Evolutionary conservation across 2,113 vertebrate species (phyloP).

Genomic region (Lepus timidus): DNA sequence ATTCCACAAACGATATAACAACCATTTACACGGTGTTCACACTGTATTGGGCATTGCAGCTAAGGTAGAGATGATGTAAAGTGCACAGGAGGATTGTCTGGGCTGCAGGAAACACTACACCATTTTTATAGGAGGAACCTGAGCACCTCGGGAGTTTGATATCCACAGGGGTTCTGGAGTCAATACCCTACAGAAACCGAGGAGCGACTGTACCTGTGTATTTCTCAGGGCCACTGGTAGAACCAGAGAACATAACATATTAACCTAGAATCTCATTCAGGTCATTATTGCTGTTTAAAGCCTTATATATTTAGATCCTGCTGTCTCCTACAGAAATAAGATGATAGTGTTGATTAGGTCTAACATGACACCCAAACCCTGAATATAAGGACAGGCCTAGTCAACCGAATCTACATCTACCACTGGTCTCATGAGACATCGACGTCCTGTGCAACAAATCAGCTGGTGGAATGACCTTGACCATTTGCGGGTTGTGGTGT

Average conservation of each 20-base stretch:
- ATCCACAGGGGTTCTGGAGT: not conserved
- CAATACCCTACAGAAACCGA: not conserved
- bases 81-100: not conserved
- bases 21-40: not conserved
- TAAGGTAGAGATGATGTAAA: not conserved
- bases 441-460: no score
- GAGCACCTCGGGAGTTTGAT: not conserved
- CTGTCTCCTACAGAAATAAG: not conserved
- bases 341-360: not conserved
- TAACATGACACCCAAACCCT: not conserved
- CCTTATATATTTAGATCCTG: not conserved
- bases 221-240: not conserved
- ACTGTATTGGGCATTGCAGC: not conserved
- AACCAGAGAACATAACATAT: not conserved
- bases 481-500: accelerated
- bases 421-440: not conserved
- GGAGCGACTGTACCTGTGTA: no score
- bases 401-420: not conserved
- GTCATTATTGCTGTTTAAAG: not conserved
- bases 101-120: not conserved
- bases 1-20: not conserved
- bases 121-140: not conserved
- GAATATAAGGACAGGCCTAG: not conserved
- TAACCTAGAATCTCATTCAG: not conserved
- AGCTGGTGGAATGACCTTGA: no score